Base-by-base conservation (phyloP, 2,797 vertebrate species). In the Numenius phaeopus region DNA sequence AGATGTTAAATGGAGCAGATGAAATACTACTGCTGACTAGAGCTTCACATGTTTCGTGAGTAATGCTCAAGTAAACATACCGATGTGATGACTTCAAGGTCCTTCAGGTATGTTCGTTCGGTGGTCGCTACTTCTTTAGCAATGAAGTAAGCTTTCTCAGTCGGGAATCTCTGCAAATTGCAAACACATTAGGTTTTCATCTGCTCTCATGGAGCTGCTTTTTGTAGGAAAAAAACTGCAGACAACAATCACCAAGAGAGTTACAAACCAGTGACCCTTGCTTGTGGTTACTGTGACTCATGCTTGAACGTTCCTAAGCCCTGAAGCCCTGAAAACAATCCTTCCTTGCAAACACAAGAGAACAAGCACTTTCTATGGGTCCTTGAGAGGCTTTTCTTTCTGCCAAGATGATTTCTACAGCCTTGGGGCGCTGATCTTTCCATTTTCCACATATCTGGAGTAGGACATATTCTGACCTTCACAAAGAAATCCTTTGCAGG, bases 61-160 rank as follows among this genome's bases (percentile, higher is more conserved):
- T 39, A 88, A 92, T 1, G 14, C 32, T 37, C 21, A 42, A 75
- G 75, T 8, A 58, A 64, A 96, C 98, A 97, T 98, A 99, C 99
- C 98, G 98, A 98, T 15, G 99, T 99, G 98, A 99, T 99, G 97
- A 99, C 99, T 98, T 99, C 99, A 58, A 99, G 98, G 95, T 99
- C 99, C 98, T 99, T 99, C 97, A 99, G 97, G 94, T 99, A 99
- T 0, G 99, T 99, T 90, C 99, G 98, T 83, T 99, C 99, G 2
- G 99, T 99, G 87, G 99, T 99, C 1, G 99, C 98, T 70, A 99
- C 98, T 97, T 99, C 99, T 96, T 99, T 99, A 94, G 99, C 99
- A 34, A 99, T 99, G 98, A 99, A 99, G 97, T 99, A 99, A 32
- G 99, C 98, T 92, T 99, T 99, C 97, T 99, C 99, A 9, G 99